Conservation (phyloP, 2,888 invertebrate species). For the Drosophila kambysellisi region DNA sequence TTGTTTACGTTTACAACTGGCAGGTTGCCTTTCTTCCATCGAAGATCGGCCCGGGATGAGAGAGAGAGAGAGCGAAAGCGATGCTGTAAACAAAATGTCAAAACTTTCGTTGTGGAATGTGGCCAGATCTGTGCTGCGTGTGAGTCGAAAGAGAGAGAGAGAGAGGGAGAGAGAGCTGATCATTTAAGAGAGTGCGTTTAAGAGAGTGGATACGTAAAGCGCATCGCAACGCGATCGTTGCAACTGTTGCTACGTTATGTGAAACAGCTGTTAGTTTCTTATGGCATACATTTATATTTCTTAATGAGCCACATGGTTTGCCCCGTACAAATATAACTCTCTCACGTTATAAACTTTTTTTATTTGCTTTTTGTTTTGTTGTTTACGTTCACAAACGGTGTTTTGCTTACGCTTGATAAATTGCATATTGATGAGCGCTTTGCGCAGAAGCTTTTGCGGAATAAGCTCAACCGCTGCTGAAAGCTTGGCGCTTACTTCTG, state of each 20-base stretch:
- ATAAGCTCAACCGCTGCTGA: constrained; percentile 36
- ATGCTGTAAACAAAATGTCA: constrained; percentile 52
- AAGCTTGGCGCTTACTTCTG: constrained; percentile 40
- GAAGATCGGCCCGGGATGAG: constrained; percentile 3
- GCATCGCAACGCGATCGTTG: neutral
- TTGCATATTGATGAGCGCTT: constrained; percentile 15
- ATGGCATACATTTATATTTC: neutral
- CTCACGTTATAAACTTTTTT: neutral
- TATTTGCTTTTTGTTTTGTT: neutral
- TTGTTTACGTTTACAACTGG: constrained; percentile 56
- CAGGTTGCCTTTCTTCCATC: constrained; percentile 29
- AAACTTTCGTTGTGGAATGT: constrained; percentile 50
- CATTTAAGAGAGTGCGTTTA: constrained; percentile 25
- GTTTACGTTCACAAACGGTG: constrained; percentile 23
- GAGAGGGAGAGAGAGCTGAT: constrained; percentile 17
- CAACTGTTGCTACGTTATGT: constrained; percentile 8
- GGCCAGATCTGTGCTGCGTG: constrained; percentile 23
- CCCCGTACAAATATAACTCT: neutral
- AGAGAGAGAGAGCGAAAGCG: constrained; percentile 3
- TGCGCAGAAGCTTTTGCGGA: constrained; percentile 56
- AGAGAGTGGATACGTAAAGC: constrained; percentile 23
- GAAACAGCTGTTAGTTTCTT: constrained; percentile 56
- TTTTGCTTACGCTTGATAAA: constrained; percentile 17
- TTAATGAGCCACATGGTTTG: neutral
- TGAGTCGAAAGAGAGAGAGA: constrained; percentile 11